Percentiles rank a stretch among this genome's conserved stretches.
Evolutionary conservation across 2,797 vertebrate genomes (phyloP).

Genomic region (Lepus oiostolus): DNA sequence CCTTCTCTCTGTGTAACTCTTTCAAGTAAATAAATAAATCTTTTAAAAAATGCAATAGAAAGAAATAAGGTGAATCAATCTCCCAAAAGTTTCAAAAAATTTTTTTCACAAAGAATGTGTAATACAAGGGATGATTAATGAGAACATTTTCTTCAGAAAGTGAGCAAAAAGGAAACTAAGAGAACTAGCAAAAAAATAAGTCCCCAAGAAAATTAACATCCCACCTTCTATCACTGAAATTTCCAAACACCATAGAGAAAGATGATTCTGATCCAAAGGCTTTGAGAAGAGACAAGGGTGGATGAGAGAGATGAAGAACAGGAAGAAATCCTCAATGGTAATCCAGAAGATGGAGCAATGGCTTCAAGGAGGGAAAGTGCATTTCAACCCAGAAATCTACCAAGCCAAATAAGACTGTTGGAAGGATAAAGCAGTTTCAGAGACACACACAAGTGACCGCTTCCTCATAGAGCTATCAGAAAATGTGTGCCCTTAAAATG

Average conservation of each 20-base stretch:
- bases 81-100: background rate
- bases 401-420: background rate
- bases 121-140: background rate
- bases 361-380: slow-evolving; percentile 24
- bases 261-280: background rate
- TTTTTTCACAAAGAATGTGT: background rate
- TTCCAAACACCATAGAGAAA: background rate
- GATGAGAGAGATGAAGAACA: slow-evolving; percentile 4
- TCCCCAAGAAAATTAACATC: slow-evolving; percentile 7
- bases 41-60: background rate
- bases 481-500: background rate
- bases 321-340: slow-evolving; percentile 37
- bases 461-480: slow-evolving; percentile 13
- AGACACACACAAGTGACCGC: background rate
- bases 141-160: slow-evolving; percentile 31
- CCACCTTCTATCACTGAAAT: background rate
- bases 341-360: slow-evolving; percentile 16
- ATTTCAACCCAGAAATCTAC: slow-evolving; percentile 23
- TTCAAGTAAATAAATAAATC: too few species aligned
- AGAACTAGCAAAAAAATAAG: background rate
- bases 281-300: background rate
- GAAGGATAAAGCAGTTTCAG: background rate
- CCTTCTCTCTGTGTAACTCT: too few species aligned
- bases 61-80: background rate
- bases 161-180: background rate